Conservation (phyloP, 2,113 vertebrate species). For the Carassius gibelio region DNA sequence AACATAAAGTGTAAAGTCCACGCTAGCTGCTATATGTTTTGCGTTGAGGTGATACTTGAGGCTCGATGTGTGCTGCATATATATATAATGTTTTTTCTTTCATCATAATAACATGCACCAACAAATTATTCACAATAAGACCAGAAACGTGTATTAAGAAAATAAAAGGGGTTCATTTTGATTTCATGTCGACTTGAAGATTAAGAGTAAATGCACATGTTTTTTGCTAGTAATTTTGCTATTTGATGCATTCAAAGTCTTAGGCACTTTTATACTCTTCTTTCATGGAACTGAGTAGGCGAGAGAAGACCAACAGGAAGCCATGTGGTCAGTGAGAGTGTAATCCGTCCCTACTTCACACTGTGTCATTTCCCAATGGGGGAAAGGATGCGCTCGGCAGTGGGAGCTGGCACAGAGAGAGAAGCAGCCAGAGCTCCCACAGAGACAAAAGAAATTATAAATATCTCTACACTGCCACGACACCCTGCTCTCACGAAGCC, state of each 20-base stretch:
- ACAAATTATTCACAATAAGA: background rate
- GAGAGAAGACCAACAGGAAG: constrained; percentile 51
- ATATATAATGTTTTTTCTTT: background rate
- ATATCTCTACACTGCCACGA: constrained; percentile 66
- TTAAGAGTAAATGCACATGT: background rate
- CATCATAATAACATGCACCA: background rate
- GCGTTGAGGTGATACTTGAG: no score
- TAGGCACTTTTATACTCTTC: no score
- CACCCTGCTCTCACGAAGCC: constrained; percentile 57
- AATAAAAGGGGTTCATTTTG: background rate
- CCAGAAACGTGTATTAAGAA: background rate
- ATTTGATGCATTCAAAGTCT: background rate
- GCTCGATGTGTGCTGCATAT: no score
- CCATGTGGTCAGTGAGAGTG: constrained; percentile 53
- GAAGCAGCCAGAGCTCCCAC: constrained; percentile 54
- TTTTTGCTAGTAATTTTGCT: background rate
- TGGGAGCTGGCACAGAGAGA: constrained; percentile 58
- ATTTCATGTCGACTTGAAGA: background rate
- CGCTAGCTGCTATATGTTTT: no score
- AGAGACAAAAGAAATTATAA: constrained; percentile 70
- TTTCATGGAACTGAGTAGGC: background rate
- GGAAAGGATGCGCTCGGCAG: constrained; percentile 48
- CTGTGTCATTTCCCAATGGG: constrained; percentile 61
- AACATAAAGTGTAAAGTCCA: no score
- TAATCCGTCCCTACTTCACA: constrained; percentile 53